Evolutionary conservation across 37 sponge, comb jelly and placozoan genomes (phyloP).

Genomic region (Tethya wilhelma): DNA sequence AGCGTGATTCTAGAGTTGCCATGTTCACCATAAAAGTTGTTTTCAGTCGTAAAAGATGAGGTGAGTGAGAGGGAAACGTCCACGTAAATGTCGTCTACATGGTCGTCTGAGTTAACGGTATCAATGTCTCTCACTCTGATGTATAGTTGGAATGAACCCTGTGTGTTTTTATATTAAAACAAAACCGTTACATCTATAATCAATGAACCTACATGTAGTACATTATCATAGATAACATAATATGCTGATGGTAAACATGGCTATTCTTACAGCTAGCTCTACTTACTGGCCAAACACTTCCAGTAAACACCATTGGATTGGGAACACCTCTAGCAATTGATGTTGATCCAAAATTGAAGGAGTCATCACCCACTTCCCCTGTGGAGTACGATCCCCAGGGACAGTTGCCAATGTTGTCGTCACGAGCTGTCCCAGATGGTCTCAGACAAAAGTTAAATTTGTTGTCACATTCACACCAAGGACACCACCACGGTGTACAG

Average conservation of each 20-base stretch:
- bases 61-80: conserved; percentile 5
- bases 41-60: conserved; percentile 5
- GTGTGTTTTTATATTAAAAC: not conserved
- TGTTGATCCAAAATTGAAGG: conserved; percentile 21
- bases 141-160: conserved; percentile 53
- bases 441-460: conserved; percentile 45
- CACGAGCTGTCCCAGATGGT: conserved; percentile 6
- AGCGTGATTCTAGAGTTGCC: conserved; percentile 22
- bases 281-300: conserved; percentile 43
- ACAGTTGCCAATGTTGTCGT: conserved; percentile 37
- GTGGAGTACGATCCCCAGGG: conserved; percentile 45
- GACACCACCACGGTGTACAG: conserved; percentile 26
- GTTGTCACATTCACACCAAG: conserved; percentile 49
- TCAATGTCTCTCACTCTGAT: conserved; percentile 34
- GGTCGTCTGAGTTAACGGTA: conserved; percentile 16
- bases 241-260: not conserved
- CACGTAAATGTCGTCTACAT: conserved; percentile 47
- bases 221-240: not conserved
- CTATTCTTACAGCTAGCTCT: too few relatives aligned
- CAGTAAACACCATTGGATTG: conserved; percentile 61
- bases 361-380: conserved; percentile 43
- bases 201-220: not conserved
- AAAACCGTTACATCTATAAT: not conserved
- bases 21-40: conserved; percentile 20
- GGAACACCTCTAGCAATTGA: conserved; percentile 36